Evolutionary conservation across 2,113 vertebrate species (phyloP).

Genomic region (Trematocara variabile): DNA sequence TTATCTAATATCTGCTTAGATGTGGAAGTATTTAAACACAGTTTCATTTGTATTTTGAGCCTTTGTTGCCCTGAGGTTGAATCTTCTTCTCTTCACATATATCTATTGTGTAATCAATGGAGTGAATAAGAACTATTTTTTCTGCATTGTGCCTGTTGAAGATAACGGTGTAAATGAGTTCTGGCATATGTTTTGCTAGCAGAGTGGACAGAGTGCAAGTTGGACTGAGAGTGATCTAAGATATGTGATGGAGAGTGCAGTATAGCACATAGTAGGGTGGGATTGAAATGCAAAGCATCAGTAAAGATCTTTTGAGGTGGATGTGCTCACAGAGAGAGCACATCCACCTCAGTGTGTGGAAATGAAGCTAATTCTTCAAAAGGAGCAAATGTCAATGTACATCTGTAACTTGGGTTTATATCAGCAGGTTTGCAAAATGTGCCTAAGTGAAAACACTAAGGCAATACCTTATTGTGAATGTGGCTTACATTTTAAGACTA

Average conservation of each 20-base stretch:
- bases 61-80: slow-evolving; percentile 14
- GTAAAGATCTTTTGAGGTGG: slow-evolving; percentile 19
- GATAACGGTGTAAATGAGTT: slow-evolving; percentile 5
- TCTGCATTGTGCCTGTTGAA: background rate
- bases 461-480: background rate
- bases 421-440: background rate
- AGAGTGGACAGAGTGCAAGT: background rate
- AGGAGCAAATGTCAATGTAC: background rate
- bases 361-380: slow-evolving; percentile 23
- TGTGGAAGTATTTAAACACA: slow-evolving; percentile 46
- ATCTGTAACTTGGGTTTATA: background rate
- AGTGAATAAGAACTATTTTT: slow-evolving; percentile 30
- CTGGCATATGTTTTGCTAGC: slow-evolving; percentile 8
- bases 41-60: slow-evolving; percentile 54
- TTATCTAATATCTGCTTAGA: slow-evolving; percentile 56
- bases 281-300: slow-evolving; percentile 32
- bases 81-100: background rate
- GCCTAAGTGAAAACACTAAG: background rate
- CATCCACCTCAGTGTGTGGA: background rate
- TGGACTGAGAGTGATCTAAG: background rate
- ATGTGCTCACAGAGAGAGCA: slow-evolving; percentile 35
- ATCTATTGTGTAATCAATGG: slow-evolving; percentile 15
- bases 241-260: background rate
- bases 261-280: background rate
- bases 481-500: background rate